Evolutionary conservation across 2,797 vertebrate genomes (phyloP).

Genomic region (Mus caroli): DNA sequence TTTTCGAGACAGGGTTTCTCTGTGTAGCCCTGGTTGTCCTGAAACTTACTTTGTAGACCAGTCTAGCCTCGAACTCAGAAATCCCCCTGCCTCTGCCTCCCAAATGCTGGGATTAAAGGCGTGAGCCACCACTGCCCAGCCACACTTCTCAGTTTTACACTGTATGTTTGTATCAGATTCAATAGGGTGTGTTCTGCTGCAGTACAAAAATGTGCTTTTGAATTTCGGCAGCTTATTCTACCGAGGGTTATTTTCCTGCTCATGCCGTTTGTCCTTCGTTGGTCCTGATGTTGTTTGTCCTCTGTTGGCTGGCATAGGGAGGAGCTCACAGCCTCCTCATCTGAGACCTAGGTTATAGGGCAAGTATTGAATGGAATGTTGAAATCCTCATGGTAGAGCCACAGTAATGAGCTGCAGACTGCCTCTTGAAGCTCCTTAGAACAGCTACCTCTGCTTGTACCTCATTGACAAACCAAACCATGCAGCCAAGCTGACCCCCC

Average conservation of each 20-base stretch:
- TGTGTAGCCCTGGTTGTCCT: no score
- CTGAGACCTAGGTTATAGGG: neutral
- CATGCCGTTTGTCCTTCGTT: neutral
- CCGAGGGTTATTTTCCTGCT: neutral
- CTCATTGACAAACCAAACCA: conserved; percentile 44
- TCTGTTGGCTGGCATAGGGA: neutral
- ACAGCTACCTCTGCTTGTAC: neutral
- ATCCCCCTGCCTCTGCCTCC: no score
- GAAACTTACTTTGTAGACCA: no score
- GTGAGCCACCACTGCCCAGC: no score
- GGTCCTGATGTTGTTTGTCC: neutral
- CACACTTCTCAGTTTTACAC: neutral
- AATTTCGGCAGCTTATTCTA: neutral
- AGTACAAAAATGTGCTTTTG: neutral
- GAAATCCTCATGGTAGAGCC: neutral
- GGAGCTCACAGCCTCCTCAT: neutral
- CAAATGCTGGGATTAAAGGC: no score
- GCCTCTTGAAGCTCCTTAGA: neutral
- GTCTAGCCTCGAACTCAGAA: no score
- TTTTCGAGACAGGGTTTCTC: no score
- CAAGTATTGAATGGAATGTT: neutral
- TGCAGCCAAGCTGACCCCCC: neutral
- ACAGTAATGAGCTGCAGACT: neutral
- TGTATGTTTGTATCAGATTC: neutral
- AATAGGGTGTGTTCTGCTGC: neutral